These are phyloP conservation scores for Penelope pileata DNA, from an alignment of 2,113 vertebrate species.

Conservation along the genomic window DNA sequence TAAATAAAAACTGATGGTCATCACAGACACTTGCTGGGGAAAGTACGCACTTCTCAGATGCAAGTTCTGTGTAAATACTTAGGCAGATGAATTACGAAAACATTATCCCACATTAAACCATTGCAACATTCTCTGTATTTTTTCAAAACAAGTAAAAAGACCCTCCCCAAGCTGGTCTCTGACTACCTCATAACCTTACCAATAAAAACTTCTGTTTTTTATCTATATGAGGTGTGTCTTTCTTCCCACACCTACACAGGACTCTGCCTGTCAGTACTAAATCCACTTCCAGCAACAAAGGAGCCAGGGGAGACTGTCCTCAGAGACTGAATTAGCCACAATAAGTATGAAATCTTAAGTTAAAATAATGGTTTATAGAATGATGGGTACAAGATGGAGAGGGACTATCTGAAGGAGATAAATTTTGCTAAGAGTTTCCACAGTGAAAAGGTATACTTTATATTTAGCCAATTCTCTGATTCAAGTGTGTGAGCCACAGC, in stretches of 20 bases:
- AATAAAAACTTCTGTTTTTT: neutral
- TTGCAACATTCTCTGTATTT: neutral
- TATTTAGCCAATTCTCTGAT: neutral
- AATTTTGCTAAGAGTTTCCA: neutral
- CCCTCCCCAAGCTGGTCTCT: neutral
- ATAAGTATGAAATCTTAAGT: neutral
- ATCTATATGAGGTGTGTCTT: constrained; percentile 28
- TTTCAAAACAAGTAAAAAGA: neutral
- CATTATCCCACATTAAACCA: neutral
- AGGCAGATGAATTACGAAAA: neutral
- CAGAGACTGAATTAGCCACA: constrained; percentile 21
- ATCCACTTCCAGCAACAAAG: constrained; percentile 21
- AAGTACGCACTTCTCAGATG: neutral
- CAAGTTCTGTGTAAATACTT: neutral
- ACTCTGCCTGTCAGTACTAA: constrained; percentile 36
- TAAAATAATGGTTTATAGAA: constrained; percentile 28
- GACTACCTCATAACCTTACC: neutral
- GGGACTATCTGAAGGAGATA: neutral
- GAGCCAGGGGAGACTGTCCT: neutral
- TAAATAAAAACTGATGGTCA: neutral
- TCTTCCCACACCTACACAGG: constrained; percentile 50
- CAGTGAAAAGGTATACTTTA: neutral
- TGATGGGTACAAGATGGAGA: neutral
- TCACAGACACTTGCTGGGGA: neutral
- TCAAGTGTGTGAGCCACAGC: neutral